phyloP scores from a whole-genome alignment of 2,797 vertebrate species.

The Danio aesculapii region DNA sequence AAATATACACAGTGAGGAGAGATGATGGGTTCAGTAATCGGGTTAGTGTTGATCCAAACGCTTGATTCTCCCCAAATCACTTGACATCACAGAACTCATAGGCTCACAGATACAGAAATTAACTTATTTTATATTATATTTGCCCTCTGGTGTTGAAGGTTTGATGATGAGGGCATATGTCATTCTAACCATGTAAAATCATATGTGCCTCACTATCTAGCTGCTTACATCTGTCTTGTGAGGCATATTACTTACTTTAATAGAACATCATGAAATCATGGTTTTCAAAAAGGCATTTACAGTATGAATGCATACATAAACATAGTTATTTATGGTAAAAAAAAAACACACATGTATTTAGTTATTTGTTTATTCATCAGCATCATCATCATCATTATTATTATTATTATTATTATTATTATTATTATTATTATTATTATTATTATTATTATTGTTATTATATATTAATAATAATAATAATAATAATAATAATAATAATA shows the following conservation, averaged over 20 bases:
- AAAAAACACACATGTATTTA: no score
- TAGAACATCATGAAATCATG: not conserved
- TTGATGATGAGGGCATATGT: not conserved
- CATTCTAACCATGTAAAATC: not conserved
- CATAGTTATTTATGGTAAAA: not conserved
- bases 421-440: no score
- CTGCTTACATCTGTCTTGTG: not conserved
- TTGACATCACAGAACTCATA: not conserved
- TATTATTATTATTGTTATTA: no score
- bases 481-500: no score
- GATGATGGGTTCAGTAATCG: conserved; percentile 57
- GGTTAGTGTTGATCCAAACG: conserved; percentile 56
- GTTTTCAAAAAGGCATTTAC: no score
- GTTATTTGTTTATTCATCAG: no score
- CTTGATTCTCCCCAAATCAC: conserved; percentile 56
- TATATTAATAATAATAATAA: no score
- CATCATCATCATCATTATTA: no score
- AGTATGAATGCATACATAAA: not conserved
- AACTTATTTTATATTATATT: conserved; percentile 8
- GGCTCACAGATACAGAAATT: conserved; percentile 11
- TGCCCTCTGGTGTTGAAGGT: not conserved
- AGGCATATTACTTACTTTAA: not conserved
- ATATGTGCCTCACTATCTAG: not conserved
- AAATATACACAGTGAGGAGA: conserved; percentile 59
- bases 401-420: no score